These are phyloP conservation scores for Heterotilapia buettikoferi DNA, from an alignment of 2,113 vertebrate genomes.

Conservation along the genomic window DNA sequence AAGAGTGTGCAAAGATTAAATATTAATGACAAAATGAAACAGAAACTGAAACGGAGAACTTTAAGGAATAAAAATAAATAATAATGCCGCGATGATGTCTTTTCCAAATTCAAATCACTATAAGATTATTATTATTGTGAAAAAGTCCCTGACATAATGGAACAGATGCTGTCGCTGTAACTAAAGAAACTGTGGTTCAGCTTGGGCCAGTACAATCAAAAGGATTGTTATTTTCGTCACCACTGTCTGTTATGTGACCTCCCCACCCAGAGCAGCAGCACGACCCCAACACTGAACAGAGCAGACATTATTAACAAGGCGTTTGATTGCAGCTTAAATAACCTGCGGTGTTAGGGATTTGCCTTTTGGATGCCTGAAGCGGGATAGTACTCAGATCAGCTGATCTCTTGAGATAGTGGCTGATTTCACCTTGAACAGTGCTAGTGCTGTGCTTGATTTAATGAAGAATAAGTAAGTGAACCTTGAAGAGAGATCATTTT, in stretches of 20 bases:
- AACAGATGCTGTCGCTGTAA: not conserved
- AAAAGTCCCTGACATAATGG: not conserved
- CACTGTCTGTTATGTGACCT: not conserved
- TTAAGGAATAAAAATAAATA: not conserved
- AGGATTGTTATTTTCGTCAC: not conserved
- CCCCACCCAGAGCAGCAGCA: not conserved
- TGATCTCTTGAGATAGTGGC: not conserved
- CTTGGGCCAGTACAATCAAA: not conserved
- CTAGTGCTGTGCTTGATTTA: not conserved
- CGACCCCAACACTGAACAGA: not conserved
- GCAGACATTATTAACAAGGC: not conserved
- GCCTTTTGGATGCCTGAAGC: not conserved
- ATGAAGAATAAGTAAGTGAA: not conserved
- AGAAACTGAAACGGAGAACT: not conserved
- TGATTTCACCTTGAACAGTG: not conserved
- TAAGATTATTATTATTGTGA: not conserved
- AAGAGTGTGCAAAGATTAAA: not conserved
- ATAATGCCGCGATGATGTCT: not conserved
- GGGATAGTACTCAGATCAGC: not conserved
- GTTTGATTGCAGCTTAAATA: not conserved
- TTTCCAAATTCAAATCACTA: not conserved
- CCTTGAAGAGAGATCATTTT: not conserved
- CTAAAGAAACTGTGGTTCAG: not conserved
- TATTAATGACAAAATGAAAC: not conserved
- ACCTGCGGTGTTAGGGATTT: fast-evolving